Evolutionary conservation across 2,888 invertebrate genomes (phyloP).

Genomic region (Mactromeris polynyma): DNA sequence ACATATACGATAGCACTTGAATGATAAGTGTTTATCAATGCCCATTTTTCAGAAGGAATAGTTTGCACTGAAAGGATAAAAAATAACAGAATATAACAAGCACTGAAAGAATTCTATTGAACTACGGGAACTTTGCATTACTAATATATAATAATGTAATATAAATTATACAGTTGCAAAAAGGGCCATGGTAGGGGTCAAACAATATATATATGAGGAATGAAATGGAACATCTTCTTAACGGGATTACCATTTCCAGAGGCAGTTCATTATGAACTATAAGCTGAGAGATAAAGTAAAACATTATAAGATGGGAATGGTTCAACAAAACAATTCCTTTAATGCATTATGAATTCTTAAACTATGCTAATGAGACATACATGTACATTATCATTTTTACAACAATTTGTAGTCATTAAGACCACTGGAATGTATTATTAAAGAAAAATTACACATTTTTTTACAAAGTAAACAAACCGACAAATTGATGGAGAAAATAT

Average conservation of each 20-base stretch:
- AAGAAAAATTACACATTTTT: background rate
- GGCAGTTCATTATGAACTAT: too few relatives aligned
- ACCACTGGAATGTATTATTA: slow-evolving; percentile 1
- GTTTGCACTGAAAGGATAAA: background rate
- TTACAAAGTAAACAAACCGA: background rate
- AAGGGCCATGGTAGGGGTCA: background rate
- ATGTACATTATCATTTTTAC: slow-evolving; percentile 12
- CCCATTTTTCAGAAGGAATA: background rate
- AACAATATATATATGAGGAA: background rate
- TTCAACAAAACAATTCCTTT: background rate
- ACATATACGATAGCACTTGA: background rate
- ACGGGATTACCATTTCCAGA: too few relatives aligned
- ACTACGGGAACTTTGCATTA: background rate
- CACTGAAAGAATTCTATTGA: background rate
- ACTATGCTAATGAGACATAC: background rate
- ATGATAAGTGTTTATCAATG: background rate
- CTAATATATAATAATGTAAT: background rate
- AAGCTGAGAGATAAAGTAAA: background rate
- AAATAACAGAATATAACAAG: background rate
- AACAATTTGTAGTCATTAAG: background rate
- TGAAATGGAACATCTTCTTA: too few relatives aligned
- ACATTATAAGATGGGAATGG: background rate
- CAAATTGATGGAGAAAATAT: background rate
- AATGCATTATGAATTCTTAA: background rate
- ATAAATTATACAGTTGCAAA: background rate